Base-by-base conservation (phyloP, 2,797 vertebrate genomes). In the Myotis vivesi region DNA sequence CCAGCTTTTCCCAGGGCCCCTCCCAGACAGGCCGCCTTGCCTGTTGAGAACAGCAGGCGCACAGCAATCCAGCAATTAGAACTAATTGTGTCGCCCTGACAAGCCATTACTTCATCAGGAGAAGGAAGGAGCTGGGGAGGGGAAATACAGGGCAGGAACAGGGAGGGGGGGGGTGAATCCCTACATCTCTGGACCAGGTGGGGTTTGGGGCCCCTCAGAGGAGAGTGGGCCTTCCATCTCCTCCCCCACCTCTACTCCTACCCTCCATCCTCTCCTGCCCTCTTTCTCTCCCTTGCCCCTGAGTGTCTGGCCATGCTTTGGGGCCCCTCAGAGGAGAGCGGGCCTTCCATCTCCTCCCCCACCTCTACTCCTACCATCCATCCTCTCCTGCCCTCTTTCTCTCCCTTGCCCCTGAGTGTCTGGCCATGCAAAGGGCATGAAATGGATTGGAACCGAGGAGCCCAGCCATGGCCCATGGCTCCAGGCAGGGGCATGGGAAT, bases 91-190 rank as follows among this genome's bases (percentile, higher is more conserved):
- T 93, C 84, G 17, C 84, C 84, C 95, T 96, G 46, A 7, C 95
- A 22, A 96, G 95, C 93, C 95, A 97, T 97, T 96, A 95, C 95
- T 96, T 94, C 95, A 23, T 87, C 96, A 91, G 83, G 75, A 95
- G 89, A 82, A 94, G 94, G 75, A 86, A 93, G 68, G 19, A 33
- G 68, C 86, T 85, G 4, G 28, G 66, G 66, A 66, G 12, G 28
- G 25, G 12, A 6, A 12, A 2, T 62, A 62, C 12, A 82, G 69
- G 44, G 81, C 73, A 93, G 41, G 36, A 92, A 30, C 20, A 38
- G 77, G 66, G 38, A 82, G 13, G 69, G 53, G 13, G 69, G 53
- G n/a, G 75, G 68, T 25, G 49, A 8, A 17, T 80, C 66, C 81
- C 90, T 36, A 4, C 22, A 1, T 53, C 36, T 72, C 62, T n/a